Evolutionary conservation across 2,113 vertebrate species (phyloP).

Genomic region (Mus pahari): DNA sequence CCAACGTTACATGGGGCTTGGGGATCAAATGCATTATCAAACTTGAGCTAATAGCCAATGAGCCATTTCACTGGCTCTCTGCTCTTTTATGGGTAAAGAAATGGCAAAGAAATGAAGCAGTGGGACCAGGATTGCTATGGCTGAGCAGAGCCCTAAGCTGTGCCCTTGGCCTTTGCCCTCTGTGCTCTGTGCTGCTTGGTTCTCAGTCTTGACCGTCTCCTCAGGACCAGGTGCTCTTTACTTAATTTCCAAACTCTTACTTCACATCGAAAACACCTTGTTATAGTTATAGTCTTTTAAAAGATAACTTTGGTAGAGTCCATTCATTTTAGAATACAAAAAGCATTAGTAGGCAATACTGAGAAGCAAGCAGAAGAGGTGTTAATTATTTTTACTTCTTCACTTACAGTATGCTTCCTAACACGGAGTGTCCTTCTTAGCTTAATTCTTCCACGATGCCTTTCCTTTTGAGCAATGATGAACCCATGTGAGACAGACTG

Average conservation of each 20-base stretch:
- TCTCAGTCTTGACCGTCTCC: accelerated
- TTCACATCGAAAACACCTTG: background rate
- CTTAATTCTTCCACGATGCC: background rate
- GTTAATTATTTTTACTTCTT: background rate
- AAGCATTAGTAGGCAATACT: background rate
- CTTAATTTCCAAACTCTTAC: background rate
- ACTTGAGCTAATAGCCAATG: background rate
- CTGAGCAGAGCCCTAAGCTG: background rate
- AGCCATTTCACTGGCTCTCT: background rate
- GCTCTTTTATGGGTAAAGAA: background rate
- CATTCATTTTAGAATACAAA: background rate
- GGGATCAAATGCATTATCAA: background rate
- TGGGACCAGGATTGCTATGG: background rate
- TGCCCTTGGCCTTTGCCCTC: background rate
- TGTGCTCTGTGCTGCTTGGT: accelerated
- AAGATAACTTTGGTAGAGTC: background rate
- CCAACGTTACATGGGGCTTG: background rate
- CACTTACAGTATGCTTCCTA: background rate
- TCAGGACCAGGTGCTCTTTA: background rate
- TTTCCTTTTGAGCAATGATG: slow-evolving; percentile 3
- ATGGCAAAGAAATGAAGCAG: background rate
- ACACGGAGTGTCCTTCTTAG: background rate
- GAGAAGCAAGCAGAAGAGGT: background rate
- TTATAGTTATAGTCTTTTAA: background rate
- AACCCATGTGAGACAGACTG: background rate